These are phyloP conservation scores for Artibeus jamaicensis DNA, from an alignment of 2,797 vertebrate species.

Conservation along the genomic window DNA sequence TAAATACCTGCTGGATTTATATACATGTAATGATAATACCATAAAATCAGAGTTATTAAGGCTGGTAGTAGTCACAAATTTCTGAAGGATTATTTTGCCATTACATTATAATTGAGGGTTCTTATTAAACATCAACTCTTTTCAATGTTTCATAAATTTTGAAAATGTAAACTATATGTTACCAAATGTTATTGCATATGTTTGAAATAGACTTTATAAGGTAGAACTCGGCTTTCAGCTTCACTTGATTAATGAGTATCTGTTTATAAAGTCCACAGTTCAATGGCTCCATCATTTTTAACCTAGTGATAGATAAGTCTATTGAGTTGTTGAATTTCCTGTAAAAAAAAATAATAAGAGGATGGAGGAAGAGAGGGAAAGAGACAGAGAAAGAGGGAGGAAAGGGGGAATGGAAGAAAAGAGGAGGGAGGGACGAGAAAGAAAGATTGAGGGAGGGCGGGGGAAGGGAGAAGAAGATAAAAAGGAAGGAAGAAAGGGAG, in stretches of 20 bases:
- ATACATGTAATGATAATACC: background rate
- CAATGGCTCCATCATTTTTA: background rate
- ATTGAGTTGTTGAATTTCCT: background rate
- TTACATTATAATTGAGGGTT: background rate
- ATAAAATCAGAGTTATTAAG: background rate
- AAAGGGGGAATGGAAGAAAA: background rate
- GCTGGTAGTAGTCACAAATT: background rate
- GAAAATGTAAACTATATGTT: background rate
- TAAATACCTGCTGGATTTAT: background rate
- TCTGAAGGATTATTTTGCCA: background rate
- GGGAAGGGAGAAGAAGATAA: too few species aligned
- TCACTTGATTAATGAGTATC: background rate
- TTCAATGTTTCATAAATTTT: constrained; percentile 12
- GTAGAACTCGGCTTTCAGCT: background rate
- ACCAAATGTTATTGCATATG: background rate
- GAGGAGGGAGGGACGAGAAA: too few species aligned
- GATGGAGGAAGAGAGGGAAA: background rate
- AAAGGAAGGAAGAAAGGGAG: too few species aligned
- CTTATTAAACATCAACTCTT: background rate
- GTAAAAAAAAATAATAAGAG: background rate
- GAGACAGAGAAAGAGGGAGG: background rate
- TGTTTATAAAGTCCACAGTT: background rate
- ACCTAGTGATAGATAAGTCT: background rate
- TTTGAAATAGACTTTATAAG: background rate
- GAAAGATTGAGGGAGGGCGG: background rate